Evolutionary conservation across 2,797 vertebrate species (phyloP).

Genomic region (Spea hammondii): DNA sequence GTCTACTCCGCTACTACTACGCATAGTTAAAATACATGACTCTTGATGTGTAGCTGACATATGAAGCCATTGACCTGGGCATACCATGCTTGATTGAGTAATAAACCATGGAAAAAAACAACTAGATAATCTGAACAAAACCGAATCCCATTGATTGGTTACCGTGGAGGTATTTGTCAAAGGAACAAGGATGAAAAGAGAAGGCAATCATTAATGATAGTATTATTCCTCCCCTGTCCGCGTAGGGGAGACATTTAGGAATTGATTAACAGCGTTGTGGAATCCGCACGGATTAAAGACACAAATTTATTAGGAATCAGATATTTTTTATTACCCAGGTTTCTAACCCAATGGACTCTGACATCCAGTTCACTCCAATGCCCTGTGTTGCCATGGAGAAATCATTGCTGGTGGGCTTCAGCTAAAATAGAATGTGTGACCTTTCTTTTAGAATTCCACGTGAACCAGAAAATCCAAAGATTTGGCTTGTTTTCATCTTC

Average conservation of each 20-base stretch:
- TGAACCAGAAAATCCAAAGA: constrained; percentile 10
- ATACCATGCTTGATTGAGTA: constrained; percentile 8
- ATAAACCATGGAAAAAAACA: constrained; percentile 15
- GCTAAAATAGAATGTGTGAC: constrained; percentile 1
- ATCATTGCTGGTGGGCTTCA: not conserved
- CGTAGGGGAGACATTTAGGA: constrained; percentile 6
- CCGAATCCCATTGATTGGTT: constrained; percentile 25
- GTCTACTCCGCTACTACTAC: too few species aligned
- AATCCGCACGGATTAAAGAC: not conserved
- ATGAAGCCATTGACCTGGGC: too few species aligned
- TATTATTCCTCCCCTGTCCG: constrained; percentile 3
- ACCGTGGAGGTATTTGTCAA: not conserved
- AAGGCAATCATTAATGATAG: constrained; percentile 37
- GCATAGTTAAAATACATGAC: too few species aligned
- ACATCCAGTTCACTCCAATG: not conserved
- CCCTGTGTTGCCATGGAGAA: constrained; percentile 35
- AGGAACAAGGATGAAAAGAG: constrained; percentile 13
- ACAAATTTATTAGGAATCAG: constrained; percentile 7
- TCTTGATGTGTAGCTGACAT: too few species aligned
- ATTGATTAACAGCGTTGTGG: constrained; percentile 33
- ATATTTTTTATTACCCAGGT: not conserved
- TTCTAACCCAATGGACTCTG: constrained; percentile 1
- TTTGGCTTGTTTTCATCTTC: not conserved
- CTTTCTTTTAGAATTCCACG: constrained; percentile 15
- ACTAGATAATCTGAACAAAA: constrained; percentile 13